Conservation (phyloP, 1,140 invertebrate species). For the Archegozetes longisetosus region DNA sequence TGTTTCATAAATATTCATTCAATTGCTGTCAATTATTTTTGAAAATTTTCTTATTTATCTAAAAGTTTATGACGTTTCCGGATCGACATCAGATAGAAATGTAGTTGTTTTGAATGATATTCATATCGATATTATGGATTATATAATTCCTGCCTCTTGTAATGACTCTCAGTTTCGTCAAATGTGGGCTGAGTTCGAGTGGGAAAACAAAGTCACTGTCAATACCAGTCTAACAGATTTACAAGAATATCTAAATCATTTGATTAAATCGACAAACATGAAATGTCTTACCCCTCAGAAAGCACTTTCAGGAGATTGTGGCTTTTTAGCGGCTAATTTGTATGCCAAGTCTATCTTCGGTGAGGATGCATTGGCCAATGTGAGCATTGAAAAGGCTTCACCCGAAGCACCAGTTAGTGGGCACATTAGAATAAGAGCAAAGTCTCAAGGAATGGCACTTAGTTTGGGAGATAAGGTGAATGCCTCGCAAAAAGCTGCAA, state of each 20-base stretch:
- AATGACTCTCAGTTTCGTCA: slow-evolving; percentile 88
- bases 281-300: slow-evolving; percentile 93
- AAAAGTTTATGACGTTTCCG: slow-evolving; percentile 80
- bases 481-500: slow-evolving; percentile 55
- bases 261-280: slow-evolving; percentile 95
- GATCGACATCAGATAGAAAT: slow-evolving; percentile 81
- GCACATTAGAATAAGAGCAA: slow-evolving; percentile 91
- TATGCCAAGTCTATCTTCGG: slow-evolving; percentile 98
- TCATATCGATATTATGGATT: slow-evolving; percentile 99
- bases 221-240: slow-evolving; percentile 86
- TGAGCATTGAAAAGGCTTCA: slow-evolving; percentile 84
- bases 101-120: slow-evolving; percentile 98
- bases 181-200: slow-evolving; percentile 99
- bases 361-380: slow-evolving; percentile 94
- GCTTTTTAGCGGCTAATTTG: slow-evolving; percentile 98
- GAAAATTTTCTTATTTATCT: slow-evolving; percentile 13
- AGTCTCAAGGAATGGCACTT: slow-evolving; percentile 96
- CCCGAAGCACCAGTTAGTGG: slow-evolving; percentile 76
- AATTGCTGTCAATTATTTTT: not conserved
- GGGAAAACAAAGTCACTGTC: slow-evolving; percentile 99
- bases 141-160: slow-evolving; percentile 91
- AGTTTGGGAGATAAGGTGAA: slow-evolving; percentile 93
- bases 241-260: slow-evolving; percentile 76
- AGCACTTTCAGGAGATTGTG: slow-evolving; percentile 85
- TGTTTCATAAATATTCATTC: slow-evolving; percentile 12